Conservation (phyloP, 1,140 invertebrate genomes). For the Macrosteles quadrilineatus region DNA sequence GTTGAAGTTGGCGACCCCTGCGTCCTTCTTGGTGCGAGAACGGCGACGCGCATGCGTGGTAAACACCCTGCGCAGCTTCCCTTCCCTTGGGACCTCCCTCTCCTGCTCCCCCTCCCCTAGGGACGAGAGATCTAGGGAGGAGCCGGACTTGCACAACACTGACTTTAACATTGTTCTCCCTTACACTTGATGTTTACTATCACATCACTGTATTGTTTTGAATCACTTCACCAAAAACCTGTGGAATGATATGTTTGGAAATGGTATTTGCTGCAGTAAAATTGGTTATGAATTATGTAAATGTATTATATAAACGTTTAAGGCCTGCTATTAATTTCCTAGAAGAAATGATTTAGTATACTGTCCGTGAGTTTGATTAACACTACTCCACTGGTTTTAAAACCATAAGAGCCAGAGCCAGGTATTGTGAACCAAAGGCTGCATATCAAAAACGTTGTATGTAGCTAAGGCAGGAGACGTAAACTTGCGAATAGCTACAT, state of each 20-base stretch:
- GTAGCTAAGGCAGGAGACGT: not conserved
- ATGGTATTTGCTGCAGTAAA: no score
- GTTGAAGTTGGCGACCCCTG: conserved; percentile 43
- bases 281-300: no score
- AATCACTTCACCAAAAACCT: no score
- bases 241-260: no score
- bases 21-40: conserved; percentile 45
- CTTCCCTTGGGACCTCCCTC: conserved; percentile 38
- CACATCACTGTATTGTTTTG: no score
- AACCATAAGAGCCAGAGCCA: not conserved
- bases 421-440: not conserved
- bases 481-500: not conserved
- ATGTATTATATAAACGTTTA: no score
- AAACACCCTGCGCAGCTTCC: conserved; percentile 51
- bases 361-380: not conserved
- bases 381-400: not conserved
- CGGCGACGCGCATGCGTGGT: conserved; percentile 49
- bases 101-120: conserved; percentile 29
- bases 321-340: no score
- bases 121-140: conserved; percentile 35
- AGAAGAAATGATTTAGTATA: not conserved
- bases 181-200: no score
- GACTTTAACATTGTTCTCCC: conserved; percentile 33
- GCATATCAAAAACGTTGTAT: not conserved
- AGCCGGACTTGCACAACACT: conserved; percentile 39